Evolutionary conservation across 2,797 vertebrate species (phyloP).

Genomic region (Galago senegalensis): DNA sequence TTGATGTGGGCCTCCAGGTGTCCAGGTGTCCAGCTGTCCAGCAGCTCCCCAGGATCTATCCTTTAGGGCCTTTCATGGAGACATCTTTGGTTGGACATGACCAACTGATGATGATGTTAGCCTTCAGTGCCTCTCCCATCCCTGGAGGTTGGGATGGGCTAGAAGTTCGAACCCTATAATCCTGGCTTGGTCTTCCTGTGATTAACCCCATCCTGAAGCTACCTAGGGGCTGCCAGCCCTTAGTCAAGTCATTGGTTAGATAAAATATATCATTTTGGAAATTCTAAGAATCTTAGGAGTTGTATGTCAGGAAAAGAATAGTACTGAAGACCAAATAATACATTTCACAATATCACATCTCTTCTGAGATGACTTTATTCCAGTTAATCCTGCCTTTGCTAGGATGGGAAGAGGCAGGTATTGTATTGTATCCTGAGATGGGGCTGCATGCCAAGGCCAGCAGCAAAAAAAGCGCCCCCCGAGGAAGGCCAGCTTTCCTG

Average conservation of each 20-base stretch:
- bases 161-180: background rate
- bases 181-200: background rate
- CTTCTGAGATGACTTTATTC: background rate
- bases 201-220: background rate
- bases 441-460: background rate
- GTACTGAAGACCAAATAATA: background rate
- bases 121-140: background rate
- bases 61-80: background rate
- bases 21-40: background rate
- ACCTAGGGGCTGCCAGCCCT: background rate
- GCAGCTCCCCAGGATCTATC: too few species aligned
- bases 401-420: background rate
- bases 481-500: background rate
- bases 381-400: accelerated
- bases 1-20: background rate
- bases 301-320: background rate
- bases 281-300: background rate
- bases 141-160: background rate
- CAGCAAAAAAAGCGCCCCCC: accelerated
- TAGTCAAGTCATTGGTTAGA: background rate
- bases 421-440: too few species aligned
- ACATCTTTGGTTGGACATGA: background rate
- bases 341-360: background rate
- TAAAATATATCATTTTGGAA: background rate
- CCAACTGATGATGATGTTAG: background rate